A percentile compares a stretch with the other conserved stretches of the same genome.
These are phyloP conservation scores for Pseudorhombus dupliciocellatus DNA, from an alignment of 2,113 vertebrate species.

Conservation along the genomic window DNA sequence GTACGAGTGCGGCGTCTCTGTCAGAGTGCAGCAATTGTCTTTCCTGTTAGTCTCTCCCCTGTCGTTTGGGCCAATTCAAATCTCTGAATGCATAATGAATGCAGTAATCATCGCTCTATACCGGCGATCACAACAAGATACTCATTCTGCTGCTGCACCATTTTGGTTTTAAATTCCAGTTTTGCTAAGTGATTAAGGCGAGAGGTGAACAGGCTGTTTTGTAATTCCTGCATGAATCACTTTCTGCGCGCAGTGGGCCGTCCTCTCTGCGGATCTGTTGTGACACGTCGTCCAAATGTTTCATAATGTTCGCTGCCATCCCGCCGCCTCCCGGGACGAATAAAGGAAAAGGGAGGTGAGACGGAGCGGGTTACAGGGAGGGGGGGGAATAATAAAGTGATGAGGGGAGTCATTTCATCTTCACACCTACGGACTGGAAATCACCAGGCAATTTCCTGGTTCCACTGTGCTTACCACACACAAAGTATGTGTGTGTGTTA, in stretches of 20 bases:
- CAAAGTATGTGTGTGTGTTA: slow-evolving; percentile 1
- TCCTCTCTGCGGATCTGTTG: slow-evolving; percentile 47
- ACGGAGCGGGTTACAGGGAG: slow-evolving; percentile 25
- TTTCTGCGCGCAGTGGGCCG: slow-evolving; percentile 19
- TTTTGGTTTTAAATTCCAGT: slow-evolving; percentile 19
- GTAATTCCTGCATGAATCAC: slow-evolving; percentile 26
- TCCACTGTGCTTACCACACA: slow-evolving; percentile 41
- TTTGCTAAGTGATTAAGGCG: slow-evolving; percentile 26
- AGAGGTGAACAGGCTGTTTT: slow-evolving; percentile 1
- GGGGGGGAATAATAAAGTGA: slow-evolving; percentile 42
- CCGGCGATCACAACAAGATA: slow-evolving; percentile 18
- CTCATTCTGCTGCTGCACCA: slow-evolving; percentile 16
- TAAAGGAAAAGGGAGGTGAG: slow-evolving; percentile 22
- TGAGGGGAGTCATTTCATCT: slow-evolving; percentile 54
- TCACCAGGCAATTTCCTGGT: slow-evolving; percentile 52
- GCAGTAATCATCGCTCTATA: slow-evolving; percentile 49
- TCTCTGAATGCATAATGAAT: slow-evolving; percentile 64
- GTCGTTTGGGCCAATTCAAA: slow-evolving; percentile 59
- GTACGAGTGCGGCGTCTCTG: slow-evolving; percentile 28
- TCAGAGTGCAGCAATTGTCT: slow-evolving; percentile 55
- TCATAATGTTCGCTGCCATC: slow-evolving; percentile 33
- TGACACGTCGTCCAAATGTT: slow-evolving; percentile 45
- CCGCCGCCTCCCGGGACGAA: slow-evolving; percentile 32
- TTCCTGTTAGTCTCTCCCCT: slow-evolving; percentile 49
- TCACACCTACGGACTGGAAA: slow-evolving; percentile 68